Percentiles rank a stretch among this genome's conserved stretches.
Evolutionary conservation across 35 echinoderm and acorn worm genomes (phyloP).

Genomic region (Heliocidaris tuberculata): DNA sequence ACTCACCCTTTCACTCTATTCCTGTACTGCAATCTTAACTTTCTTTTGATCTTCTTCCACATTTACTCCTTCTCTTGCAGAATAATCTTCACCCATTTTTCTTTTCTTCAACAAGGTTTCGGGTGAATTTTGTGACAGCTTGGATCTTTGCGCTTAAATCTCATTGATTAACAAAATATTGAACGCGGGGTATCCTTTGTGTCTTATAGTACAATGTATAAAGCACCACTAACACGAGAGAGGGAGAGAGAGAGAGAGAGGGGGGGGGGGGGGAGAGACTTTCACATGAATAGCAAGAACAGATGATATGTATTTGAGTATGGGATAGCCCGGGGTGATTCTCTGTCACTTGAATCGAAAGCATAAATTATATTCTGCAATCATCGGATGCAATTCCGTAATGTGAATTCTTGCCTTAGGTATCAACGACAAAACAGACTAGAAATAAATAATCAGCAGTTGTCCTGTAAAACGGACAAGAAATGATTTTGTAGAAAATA

Average conservation of each 20-base stretch:
- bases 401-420: neutral
- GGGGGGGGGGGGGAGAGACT: neutral
- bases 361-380: constrained; percentile 13
- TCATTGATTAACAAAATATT: neutral
- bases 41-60: neutral
- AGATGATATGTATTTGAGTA: neutral
- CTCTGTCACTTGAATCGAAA: neutral
- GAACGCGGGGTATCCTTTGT: neutral
- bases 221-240: neutral
- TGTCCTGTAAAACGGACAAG: neutral
- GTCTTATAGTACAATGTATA: neutral
- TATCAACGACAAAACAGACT: neutral
- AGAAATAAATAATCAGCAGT: neutral
- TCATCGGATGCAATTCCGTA: constrained; percentile 16
- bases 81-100: neutral
- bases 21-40: neutral
- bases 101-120: neutral
- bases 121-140: neutral
- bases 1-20: neutral
- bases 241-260: neutral
- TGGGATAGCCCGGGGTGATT: neutral
- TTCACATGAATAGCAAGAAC: neutral
- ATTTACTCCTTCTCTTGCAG: neutral
- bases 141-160: neutral
- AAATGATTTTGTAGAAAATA: neutral